phyloP scores from a whole-genome alignment of 2,888 invertebrate genomes.

The Ptycholaimellus sp. region DNA sequence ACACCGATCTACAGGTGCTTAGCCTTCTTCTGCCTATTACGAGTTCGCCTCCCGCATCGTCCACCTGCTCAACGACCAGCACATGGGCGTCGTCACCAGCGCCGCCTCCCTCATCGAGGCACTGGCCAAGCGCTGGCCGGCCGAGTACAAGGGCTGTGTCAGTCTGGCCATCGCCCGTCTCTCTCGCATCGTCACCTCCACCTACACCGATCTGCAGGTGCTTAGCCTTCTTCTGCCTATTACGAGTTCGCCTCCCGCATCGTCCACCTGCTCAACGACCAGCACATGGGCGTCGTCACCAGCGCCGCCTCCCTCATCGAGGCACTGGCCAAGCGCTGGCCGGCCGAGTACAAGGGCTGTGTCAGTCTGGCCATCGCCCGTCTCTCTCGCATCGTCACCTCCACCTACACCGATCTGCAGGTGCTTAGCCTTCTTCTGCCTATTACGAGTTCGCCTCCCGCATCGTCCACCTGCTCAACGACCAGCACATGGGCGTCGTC shows the following conservation, averaged over 20 bases:
- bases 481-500: slow-evolving; percentile 97
- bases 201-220: slow-evolving; percentile 88
- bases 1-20: slow-evolving; percentile 81
- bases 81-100: slow-evolving; percentile 96
- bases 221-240: too few species aligned
- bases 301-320: slow-evolving; percentile 93
- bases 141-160: slow-evolving; percentile 96
- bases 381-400: slow-evolving; percentile 77
- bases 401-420: slow-evolving; percentile 84
- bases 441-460: slow-evolving; percentile 96
- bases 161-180: slow-evolving; percentile 86
- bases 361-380: slow-evolving; percentile 90
- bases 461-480: slow-evolving; percentile 89
- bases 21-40: too few species aligned
- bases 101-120: slow-evolving; percentile 93
- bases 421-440: too few species aligned
- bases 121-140: slow-evolving; percentile 88
- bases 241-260: slow-evolving; percentile 93
- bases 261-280: slow-evolving; percentile 89
- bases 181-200: slow-evolving; percentile 81
- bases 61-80: slow-evolving; percentile 90
- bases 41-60: slow-evolving; percentile 98
- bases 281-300: slow-evolving; percentile 97
- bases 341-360: slow-evolving; percentile 97
- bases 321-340: slow-evolving; percentile 88